phyloP scores from a whole-genome alignment of 2,113 vertebrate species.

The Acrocephalus arundinaceus region DNA sequence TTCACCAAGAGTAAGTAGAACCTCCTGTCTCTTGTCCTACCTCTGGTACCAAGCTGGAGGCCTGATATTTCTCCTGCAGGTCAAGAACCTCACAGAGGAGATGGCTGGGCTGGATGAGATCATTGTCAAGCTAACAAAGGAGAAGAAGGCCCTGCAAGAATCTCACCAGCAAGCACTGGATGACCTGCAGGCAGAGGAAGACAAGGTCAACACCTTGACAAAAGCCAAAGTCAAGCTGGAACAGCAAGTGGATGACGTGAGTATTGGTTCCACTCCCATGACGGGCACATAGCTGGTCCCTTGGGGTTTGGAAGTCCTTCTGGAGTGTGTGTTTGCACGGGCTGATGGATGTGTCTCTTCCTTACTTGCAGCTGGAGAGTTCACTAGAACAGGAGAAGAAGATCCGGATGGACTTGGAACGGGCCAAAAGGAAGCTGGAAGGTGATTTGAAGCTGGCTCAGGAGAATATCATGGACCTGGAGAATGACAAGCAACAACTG shows the following conservation, averaged over 20 bases:
- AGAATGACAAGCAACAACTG: conserved; percentile 81
- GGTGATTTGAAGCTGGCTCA: conserved; percentile 78
- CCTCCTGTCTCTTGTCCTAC: not conserved
- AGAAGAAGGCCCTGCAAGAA: conserved; percentile 93
- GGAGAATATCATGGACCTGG: conserved; percentile 82
- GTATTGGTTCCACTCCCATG: not conserved
- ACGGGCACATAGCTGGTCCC: fast-evolving
- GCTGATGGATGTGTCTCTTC: not conserved
- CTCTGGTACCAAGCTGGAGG: not conserved
- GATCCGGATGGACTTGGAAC: conserved; percentile 80
- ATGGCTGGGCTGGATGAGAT: conserved; percentile 92
- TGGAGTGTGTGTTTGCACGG: not conserved
- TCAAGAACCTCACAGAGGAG: conserved; percentile 94
- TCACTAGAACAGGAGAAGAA: conserved; percentile 84
- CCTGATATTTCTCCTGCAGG: conserved; percentile 67
- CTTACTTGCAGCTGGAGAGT: conserved; percentile 60
- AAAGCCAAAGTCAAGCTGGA: conserved; percentile 93
- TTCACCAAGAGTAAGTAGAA: not conserved
- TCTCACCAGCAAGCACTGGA: conserved; percentile 93
- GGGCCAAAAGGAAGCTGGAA: conserved; percentile 80
- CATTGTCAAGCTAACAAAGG: conserved; percentile 89
- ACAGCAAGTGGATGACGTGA: conserved; percentile 91
- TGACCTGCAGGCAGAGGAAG: conserved; percentile 93
- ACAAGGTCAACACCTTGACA: conserved; percentile 88
- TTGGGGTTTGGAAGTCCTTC: not conserved